Evolutionary conservation across 2,888 invertebrate species (phyloP), one percentile per base, ranked within the genome.

Genomic region (Eupithecia abbreviata): DNA sequence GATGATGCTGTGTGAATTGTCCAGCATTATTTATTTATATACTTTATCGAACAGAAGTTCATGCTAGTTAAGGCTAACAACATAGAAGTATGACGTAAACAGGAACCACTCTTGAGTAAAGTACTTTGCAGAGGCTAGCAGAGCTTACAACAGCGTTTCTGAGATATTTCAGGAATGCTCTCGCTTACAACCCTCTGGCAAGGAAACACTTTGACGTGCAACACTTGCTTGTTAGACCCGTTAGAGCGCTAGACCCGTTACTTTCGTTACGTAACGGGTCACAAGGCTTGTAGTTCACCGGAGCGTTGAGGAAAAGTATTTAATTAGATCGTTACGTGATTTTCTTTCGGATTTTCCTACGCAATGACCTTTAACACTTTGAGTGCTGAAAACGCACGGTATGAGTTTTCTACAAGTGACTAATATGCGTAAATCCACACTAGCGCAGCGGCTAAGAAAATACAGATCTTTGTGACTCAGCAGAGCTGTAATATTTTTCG

Each of bases 191-290:
- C 18, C 62, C 10, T 62, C 62, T 62, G 4, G 82, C 82, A 80
- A 82, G 81, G 80, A 74, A 45, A 83, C 77, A 79, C 84, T 84
- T 82, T 84, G 82, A 82, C 81, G 74, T 81, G 80, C 78, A 80
- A 81, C 74, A 58, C 71, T 71, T 77, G 62, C 74, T 51, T 43
- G 67, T 67, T 67, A 66, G 58, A 62, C 10, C 62, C 62, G 30
- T 62, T 62, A 62, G 62, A 62, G 30, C 18, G 3, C 62, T 75
- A 69, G 55, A 58, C 67, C n/a, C 65, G 76, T 70, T 72, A 78
- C 72, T 42, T 42, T 55, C 47, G 69, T 55, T 51, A 68, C 74
- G 13, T 55, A 49, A 55, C 62, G 62, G 62, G 62, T 30, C 18
- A 62, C 62, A 62, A 62, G 62, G 30, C 30, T 62, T 30, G 62